Base-by-base conservation (phyloP, 2,113 vertebrate species). In the Piaya cayana region DNA sequence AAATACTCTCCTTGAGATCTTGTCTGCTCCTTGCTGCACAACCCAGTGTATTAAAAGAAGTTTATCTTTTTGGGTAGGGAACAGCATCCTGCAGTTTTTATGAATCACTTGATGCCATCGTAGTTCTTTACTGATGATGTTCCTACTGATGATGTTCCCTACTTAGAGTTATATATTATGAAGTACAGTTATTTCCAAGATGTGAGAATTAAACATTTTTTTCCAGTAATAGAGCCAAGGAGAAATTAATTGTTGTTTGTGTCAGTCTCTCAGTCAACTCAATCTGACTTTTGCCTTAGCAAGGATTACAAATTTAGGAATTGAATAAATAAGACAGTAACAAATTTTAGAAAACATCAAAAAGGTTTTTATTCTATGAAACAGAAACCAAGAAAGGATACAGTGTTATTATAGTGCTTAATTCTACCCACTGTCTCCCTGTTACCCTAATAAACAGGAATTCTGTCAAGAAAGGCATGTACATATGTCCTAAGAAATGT, bases 1-100 rank as follows among this genome's bases (percentile, higher is more conserved):
- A 95, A 95, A 87, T 67, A 80, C 14, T 90, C 60, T 59, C 96
- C 72, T 81, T 88, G 88, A 94, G 92, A 94, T 96, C 70, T 93
- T 96, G 93, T 93, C 96, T 96, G 79, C 69, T 92, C 55, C 93
- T 69, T 82, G 86, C 80, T 86, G 85, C 59, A 47, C 45, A 82
- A 17, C 25, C 36, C 50, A 49, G 56, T 9, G 63, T 95, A 95
- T 96, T 91, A 85, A 92, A 95, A 70, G 12, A 83, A 95, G 65
- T 93, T 89, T 90, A 93, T 86, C 90, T 82, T 93, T 90, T 74
- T 67, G 53, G 56, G 78, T 88, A 79, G 45, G 42, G 45, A 95
- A 65, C 67, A 93, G 81, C 23, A 49, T 88, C 82, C 59, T 47
- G 50, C 32, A 34, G 56, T 55, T 71, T 72, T 94, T 86, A 92